A percentile compares a stretch with the other conserved stretches of the same genome.
Evolutionary conservation across 2,113 vertebrate species (phyloP).

Genomic region (Crotalus tigris): DNA sequence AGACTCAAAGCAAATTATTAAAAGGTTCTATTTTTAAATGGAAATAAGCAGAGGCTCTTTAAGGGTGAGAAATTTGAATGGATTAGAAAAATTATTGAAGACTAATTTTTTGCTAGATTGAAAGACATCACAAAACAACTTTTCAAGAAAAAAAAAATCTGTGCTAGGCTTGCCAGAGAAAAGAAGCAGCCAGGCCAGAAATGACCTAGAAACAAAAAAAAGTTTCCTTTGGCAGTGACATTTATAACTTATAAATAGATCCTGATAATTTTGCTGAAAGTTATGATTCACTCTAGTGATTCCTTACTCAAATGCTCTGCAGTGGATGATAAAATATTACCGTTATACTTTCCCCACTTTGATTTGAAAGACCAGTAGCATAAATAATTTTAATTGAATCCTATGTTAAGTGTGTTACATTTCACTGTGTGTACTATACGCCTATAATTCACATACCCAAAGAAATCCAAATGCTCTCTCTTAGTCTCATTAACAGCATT

Average conservation of each 20-base stretch:
- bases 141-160: slow-evolving; percentile 32
- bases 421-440: neutral
- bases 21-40: slow-evolving; percentile 28
- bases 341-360: slow-evolving; percentile 5
- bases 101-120: slow-evolving; percentile 26
- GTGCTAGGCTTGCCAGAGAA: neutral
- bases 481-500: neutral
- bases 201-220: slow-evolving; percentile 26
- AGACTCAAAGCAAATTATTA: neutral
- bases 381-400: neutral
- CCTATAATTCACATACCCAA: neutral
- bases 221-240: slow-evolving; percentile 24
- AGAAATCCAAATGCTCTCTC: neutral
- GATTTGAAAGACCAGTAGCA: neutral
- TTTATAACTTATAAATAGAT: slow-evolving; percentile 12
- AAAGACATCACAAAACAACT: neutral
- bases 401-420: neutral
- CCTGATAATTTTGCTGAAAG: slow-evolving; percentile 17
- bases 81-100: slow-evolving; percentile 38
- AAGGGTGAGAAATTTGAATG: neutral
- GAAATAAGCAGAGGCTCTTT: neutral
- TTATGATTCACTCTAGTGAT: slow-evolving; percentile 13
- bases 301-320: slow-evolving; percentile 19
- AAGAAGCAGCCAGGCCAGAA: slow-evolving; percentile 3
- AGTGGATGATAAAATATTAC: slow-evolving; percentile 13